Conservation (phyloP, 2,888 invertebrate species). For the Plusia festucae region DNA sequence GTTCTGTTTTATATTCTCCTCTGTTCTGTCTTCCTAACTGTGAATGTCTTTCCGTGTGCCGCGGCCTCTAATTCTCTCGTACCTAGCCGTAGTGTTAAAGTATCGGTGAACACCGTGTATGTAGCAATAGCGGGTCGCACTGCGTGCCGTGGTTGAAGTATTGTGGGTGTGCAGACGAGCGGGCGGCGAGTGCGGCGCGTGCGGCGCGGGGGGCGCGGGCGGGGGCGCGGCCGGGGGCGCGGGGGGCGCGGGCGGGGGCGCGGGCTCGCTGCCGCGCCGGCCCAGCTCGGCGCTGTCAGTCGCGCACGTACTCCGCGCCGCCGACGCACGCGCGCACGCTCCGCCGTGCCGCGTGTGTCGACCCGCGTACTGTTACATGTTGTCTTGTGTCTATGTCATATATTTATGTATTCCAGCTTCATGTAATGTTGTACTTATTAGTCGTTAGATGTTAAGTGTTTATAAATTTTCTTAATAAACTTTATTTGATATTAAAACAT, state of each 20-base stretch:
- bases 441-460: slow-evolving; percentile 24
- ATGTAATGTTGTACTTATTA: slow-evolving; percentile 34
- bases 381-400: slow-evolving; percentile 68
- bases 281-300: slow-evolving; percentile 78
- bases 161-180: slow-evolving; percentile 36
- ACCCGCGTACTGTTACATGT: slow-evolving; percentile 63
- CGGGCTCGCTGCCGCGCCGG: slow-evolving; percentile 75
- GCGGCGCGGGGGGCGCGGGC: slow-evolving; percentile 62
- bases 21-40: slow-evolving; percentile 49
- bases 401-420: slow-evolving; percentile 45
- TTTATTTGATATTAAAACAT: slow-evolving; percentile 18
- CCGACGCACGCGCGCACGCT: slow-evolving; percentile 32
- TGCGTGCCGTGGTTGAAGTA: slow-evolving; percentile 11
- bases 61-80: slow-evolving; percentile 31
- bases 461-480: slow-evolving; percentile 25
- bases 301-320: slow-evolving; percentile 29
- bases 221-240: slow-evolving; percentile 14
- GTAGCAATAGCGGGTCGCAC: slow-evolving; percentile 6
- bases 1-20: slow-evolving; percentile 49
- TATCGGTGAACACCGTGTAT: neutral
- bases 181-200: slow-evolving; percentile 66
- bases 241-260: slow-evolving; percentile 37
- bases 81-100: slow-evolving; percentile 2
- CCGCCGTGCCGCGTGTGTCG: slow-evolving; percentile 37
- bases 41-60: slow-evolving; percentile 47